A percentile compares a stretch with the other conserved stretches of the same genome.
Conservation (phyloP, 1,140 invertebrate species). For the Saxidomus purpurata region DNA sequence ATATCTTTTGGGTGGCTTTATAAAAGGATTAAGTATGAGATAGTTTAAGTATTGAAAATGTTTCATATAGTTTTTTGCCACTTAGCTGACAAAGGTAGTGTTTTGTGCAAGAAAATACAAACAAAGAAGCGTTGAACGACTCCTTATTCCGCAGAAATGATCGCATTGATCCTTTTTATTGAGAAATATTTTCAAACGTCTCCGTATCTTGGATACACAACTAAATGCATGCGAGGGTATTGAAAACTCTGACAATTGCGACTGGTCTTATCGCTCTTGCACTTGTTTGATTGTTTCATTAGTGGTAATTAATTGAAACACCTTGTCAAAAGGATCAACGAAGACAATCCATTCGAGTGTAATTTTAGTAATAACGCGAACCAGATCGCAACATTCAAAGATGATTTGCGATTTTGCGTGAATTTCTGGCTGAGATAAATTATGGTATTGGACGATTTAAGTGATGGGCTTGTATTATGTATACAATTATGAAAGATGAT, state of each 20-base stretch:
- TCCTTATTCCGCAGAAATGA: background rate
- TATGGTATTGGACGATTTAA: too few relatives aligned
- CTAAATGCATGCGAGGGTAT: background rate
- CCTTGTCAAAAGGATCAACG: slow-evolving; percentile 12
- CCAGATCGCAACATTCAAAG: background rate
- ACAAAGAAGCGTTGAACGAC: too few relatives aligned
- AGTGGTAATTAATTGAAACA: slow-evolving; percentile 34
- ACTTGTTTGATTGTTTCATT: slow-evolving; percentile 40
- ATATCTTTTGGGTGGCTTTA: too few relatives aligned
- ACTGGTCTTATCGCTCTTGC: background rate
- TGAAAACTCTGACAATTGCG: background rate
- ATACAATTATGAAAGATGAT: too few relatives aligned
- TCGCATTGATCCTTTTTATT: slow-evolving; percentile 4
- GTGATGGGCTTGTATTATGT: too few relatives aligned
- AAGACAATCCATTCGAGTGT: background rate
- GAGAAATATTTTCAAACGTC: background rate
- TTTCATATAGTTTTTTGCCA: too few relatives aligned
- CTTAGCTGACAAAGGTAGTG: too few relatives aligned
- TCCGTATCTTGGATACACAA: slow-evolving; percentile 1
- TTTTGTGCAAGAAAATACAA: too few relatives aligned
- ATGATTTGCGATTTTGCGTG: too few relatives aligned
- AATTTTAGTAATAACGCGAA: background rate
- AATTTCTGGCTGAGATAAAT: too few relatives aligned
- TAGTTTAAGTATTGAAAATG: too few relatives aligned
- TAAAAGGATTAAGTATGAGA: too few relatives aligned